A percentile compares a stretch with the other conserved stretches of the same genome.
Evolutionary conservation across 1,140 invertebrate species (phyloP).

Genomic region (Halotydeus destructor): DNA sequence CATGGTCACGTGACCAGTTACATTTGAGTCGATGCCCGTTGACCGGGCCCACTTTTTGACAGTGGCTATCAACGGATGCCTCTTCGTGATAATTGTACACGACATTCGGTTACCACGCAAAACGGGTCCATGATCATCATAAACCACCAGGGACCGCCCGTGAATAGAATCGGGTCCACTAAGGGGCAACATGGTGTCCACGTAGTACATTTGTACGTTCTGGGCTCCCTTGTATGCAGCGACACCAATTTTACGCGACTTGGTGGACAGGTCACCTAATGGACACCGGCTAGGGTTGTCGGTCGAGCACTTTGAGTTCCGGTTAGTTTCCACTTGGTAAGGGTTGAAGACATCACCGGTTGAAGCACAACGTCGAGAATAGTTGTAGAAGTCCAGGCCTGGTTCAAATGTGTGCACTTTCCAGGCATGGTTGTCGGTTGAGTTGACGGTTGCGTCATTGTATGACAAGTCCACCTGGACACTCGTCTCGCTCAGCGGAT

Average conservation of each 20-base stretch:
- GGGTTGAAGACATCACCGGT: slow-evolving; percentile 60
- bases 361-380: slow-evolving; percentile 46
- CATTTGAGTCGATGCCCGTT: slow-evolving; percentile 31
- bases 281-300: slow-evolving; percentile 27
- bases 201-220: slow-evolving; percentile 17
- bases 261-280: slow-evolving; percentile 35
- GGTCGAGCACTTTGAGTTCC: slow-evolving; percentile 21
- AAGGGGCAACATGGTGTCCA: slow-evolving; percentile 43
- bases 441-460: slow-evolving; percentile 39
- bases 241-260: slow-evolving; percentile 25
- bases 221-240: slow-evolving; percentile 8
- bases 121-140: slow-evolving; percentile 62
- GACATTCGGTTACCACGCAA: slow-evolving; percentile 65
- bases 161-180: slow-evolving; percentile 35
- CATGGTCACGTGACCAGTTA: slow-evolving; percentile 22
- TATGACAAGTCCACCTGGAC: slow-evolving; percentile 47
- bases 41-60: slow-evolving; percentile 28
- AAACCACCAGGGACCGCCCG: slow-evolving; percentile 63
- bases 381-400: slow-evolving; percentile 74
- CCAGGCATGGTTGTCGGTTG: slow-evolving; percentile 44
- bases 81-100: slow-evolving; percentile 38
- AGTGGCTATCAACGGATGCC: slow-evolving; percentile 18
- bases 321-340: slow-evolving; percentile 33
- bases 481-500: slow-evolving; percentile 22
- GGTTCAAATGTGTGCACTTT: slow-evolving; percentile 35